Percentiles rank a stretch among this genome's conserved stretches.
phyloP scores from a whole-genome alignment of 2,888 invertebrate species.

The Cistogaster globosa region DNA sequence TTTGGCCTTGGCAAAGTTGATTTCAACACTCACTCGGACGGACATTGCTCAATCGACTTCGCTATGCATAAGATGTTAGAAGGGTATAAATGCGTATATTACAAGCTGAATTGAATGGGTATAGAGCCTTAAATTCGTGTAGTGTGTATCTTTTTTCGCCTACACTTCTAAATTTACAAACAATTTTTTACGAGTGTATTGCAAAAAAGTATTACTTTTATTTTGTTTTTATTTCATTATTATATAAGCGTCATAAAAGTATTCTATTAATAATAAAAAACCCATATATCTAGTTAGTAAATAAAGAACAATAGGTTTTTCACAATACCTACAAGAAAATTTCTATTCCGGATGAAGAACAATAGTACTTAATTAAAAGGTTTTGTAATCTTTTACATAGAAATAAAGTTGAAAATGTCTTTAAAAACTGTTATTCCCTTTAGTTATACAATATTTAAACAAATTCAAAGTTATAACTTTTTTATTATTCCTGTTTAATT shows the following conservation, averaged over 20 bases:
- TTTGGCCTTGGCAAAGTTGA: too few relatives aligned
- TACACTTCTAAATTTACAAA: not conserved
- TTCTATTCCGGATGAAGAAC: slow-evolving; percentile 11
- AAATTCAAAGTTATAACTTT: not conserved
- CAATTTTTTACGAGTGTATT: not conserved
- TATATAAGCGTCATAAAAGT: not conserved
- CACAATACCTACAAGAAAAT: slow-evolving; percentile 45
- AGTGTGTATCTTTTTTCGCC: too few relatives aligned
- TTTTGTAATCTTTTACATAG: not conserved
- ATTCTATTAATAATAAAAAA: too few relatives aligned
- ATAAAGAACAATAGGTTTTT: too few relatives aligned
- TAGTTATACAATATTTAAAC: not conserved
- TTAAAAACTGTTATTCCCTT: not conserved
- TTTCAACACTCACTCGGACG: too few relatives aligned
- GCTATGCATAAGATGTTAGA: too few relatives aligned
- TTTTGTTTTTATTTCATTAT: not conserved
- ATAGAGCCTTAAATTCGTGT: too few relatives aligned
- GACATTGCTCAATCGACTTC: too few relatives aligned
- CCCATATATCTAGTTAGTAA: too few relatives aligned
- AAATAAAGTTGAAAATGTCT: not conserved
- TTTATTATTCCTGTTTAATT: slow-evolving; percentile 4
- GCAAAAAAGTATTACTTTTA: not conserved
- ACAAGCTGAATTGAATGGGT: not conserved
- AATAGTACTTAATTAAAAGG: not conserved
- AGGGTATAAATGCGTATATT: too few relatives aligned